Evolutionary conservation across 2,797 vertebrate genomes (phyloP).

Genomic region (Saxicola maurus): DNA sequence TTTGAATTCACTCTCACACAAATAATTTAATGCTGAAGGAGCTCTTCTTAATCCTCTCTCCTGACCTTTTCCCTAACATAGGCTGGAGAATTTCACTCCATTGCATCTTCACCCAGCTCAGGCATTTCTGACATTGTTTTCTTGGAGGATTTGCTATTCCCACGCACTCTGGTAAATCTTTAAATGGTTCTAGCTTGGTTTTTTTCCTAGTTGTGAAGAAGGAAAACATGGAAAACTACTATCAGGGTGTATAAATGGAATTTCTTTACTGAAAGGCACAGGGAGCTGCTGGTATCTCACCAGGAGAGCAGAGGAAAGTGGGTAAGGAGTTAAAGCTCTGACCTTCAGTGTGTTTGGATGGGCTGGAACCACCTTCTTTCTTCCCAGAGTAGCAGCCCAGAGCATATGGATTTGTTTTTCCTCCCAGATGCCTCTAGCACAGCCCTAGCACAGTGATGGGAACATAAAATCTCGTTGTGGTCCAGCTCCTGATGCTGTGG

Average conservation of each 20-base stretch:
- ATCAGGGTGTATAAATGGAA: neutral
- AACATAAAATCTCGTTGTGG: neutral
- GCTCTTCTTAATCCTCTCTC: neutral
- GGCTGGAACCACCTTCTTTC: neutral
- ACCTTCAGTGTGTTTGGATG: neutral
- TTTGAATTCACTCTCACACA: neutral
- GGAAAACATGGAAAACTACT: neutral
- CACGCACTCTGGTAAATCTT: neutral
- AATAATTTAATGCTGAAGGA: neutral
- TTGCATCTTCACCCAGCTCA: neutral
- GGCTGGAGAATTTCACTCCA: neutral
- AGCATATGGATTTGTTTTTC: neutral
- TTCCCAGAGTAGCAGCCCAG: neutral
- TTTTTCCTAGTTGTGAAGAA: neutral
- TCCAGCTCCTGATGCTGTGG: accelerated
- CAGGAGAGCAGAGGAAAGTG: neutral
- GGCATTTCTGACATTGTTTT: neutral
- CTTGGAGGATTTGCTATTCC: neutral
- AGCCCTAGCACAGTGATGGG: neutral
- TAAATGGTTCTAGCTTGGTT: neutral
- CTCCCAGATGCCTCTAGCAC: neutral
- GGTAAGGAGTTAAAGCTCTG: neutral
- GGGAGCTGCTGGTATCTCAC: neutral
- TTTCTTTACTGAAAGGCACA: neutral
- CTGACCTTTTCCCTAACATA: neutral